Evolutionary conservation across 2,888 invertebrate genomes (phyloP).

Genomic region (Exephanes ischioxanthus): DNA sequence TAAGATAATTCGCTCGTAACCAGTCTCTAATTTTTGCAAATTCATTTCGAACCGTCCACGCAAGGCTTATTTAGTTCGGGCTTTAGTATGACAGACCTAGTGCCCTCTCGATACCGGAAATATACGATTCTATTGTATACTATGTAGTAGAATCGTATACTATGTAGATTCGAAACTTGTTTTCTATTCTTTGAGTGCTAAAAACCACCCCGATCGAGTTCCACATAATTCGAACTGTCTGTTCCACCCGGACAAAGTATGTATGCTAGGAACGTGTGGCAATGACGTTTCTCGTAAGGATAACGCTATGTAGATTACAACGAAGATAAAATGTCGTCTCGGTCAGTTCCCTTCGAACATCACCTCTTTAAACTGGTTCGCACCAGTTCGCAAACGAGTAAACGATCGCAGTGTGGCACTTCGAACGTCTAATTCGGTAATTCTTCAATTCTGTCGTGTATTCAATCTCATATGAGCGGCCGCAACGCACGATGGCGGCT

Average conservation of each 20-base stretch:
- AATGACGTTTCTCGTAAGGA: conserved; percentile 6
- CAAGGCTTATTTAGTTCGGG: too few relatives aligned
- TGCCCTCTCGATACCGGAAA: too few relatives aligned
- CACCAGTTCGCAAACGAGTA: conserved; percentile 46
- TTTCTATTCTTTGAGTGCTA: background rate
- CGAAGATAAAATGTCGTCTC: conserved; percentile 26
- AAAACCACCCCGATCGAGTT: background rate
- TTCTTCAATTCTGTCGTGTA: conserved; percentile 51
- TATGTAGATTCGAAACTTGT: background rate
- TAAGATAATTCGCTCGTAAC: too few relatives aligned
- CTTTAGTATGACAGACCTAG: too few relatives aligned
- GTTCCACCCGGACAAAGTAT: background rate
- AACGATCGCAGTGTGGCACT: conserved; percentile 48
- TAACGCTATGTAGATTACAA: conserved; percentile 29
- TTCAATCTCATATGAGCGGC: conserved; percentile 35
- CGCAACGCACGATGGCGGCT: conserved; percentile 24
- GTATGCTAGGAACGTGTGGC: background rate
- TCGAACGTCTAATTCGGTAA: conserved; percentile 57
- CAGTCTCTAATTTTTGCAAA: too few relatives aligned
- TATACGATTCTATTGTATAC: too few relatives aligned
- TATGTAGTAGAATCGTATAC: too few relatives aligned
- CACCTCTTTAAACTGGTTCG: conserved; percentile 50
- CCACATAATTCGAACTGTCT: background rate
- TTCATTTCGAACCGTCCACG: too few relatives aligned
- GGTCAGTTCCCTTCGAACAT: background rate